Evolutionary conservation across 2,888 invertebrate species (phyloP), one percentile per base, ranked within the genome.

Genomic region (Teleiodes luculella): DNA sequence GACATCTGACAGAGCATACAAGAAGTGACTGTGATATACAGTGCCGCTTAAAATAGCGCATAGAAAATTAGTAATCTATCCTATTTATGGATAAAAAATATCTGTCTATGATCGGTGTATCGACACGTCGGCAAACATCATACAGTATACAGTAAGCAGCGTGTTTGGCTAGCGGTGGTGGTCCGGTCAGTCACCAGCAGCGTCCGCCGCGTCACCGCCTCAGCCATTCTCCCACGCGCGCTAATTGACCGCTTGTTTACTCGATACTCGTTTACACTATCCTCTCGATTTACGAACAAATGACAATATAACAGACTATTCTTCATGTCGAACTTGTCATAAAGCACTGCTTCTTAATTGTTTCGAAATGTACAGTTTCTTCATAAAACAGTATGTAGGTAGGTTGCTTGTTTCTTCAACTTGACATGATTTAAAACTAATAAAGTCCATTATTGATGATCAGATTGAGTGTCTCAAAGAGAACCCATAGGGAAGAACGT

Each of bases 201-300:
- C 7, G 8, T 7, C 43, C 55, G 60, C 58, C 59, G 57, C 35
- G 53, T 67, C 70, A 69, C 72, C 24, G 24, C 24, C 24, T 6
- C 3, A 24, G 6, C 67, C 70, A 70, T 72, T 36, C 48, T 46
- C 35, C 47, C 47, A 48, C 49, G 49, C 36, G 67, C 65, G 67
- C 65, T 77, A 73, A 76, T 76, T 76, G 69, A 66, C 59, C 59
- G 60, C 62, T 72, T 72, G 70, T 71, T 70, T 72, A 63, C 57
- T 56, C 53, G 18, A 47, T 35, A 33, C 33, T 14, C 13, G 41
- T 55, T 52, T 48, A 53, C 51, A 33, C 36, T 20, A 52, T 45
- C 11, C 20, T 13, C 41, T 36, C 3, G 6, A 3, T 24, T n/a
- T 36, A 4, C 13, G 36, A 4, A 36, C 36, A 14, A 4, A 7